Evolutionary conservation across 2,888 invertebrate species (phyloP), one percentile per base, ranked within the genome.

Genomic region (Caenorhabditis sp.): DNA sequence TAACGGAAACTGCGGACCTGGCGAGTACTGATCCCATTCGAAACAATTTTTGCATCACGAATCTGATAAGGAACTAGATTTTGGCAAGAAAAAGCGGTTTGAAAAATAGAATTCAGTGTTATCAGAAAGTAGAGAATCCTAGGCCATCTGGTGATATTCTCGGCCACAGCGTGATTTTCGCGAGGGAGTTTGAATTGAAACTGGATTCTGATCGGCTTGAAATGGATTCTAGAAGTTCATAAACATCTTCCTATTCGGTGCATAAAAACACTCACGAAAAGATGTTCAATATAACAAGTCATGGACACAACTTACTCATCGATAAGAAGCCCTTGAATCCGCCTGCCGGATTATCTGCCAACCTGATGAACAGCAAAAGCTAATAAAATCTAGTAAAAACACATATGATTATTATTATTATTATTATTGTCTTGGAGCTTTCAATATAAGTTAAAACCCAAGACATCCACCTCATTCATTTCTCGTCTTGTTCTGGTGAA

Each of bases 21-120:
- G 77, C 59, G 28, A 77, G 26, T 10, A 54, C 54, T 7, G 77
- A 44, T 16, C 77, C 70, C 28, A 77, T 51, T 31, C 69, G 69
- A 12, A 77, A 38, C 24, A 70, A 31, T 14, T 63, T 70, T 26
- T 63, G 77, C 77, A 77, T 76, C n/a, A 58, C n/a, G 31, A 76
- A 38, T 41, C 58, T 35, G n/a, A 5, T 24, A 59, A 47, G 19
- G 22, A 44, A 44, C 16, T 8, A n/a, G 7, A 35, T n/a, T 26
- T 58, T 61, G 31, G 28, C 1, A 31, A 31, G 12, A 2, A 7
- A 38, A 38, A 24, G 14, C 19, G 35, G 19, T 54, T 56, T 58
- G 0, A n/a, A 58, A n/a, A 19, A 24, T 41, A 6, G 10, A 24
- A 16, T 24, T 38, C 28, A 4, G 24, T 54, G 22, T 59, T 2